phyloP scores from a whole-genome alignment of 1,140 invertebrate species.

The Hormaphis cornu region DNA sequence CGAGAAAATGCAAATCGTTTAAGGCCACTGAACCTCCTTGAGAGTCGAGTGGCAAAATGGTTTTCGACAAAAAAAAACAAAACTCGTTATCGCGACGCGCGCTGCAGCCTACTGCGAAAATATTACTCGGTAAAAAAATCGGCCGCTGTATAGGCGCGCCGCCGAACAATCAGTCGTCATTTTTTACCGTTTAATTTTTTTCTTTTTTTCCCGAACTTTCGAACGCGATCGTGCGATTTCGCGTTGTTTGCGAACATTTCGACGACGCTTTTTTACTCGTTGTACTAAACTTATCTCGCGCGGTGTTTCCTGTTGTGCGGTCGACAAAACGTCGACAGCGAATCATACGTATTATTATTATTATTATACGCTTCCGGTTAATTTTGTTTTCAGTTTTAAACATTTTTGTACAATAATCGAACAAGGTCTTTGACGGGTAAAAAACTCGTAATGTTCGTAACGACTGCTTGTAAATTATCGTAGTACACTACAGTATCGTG shows the following conservation, averaged over 20 bases:
- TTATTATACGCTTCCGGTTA: neutral
- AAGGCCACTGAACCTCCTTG: slow-evolving; percentile 10
- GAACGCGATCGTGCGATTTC: too few relatives aligned
- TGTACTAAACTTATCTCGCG: neutral
- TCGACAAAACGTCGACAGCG: too few relatives aligned
- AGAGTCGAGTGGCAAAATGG: neutral
- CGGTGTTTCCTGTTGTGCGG: neutral
- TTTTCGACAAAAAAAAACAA: neutral
- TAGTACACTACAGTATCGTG: too few relatives aligned
- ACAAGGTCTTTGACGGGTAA: neutral
- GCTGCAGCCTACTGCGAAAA: too few relatives aligned
- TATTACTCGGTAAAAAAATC: too few relatives aligned
- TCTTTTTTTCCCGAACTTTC: too few relatives aligned
- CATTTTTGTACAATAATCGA: neutral
- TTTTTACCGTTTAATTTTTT: too few relatives aligned
- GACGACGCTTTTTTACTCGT: neutral
- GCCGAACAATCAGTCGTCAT: too few relatives aligned
- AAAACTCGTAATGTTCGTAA: neutral
- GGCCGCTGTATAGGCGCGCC: too few relatives aligned
- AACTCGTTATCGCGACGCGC: too few relatives aligned
- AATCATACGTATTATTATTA: too few relatives aligned
- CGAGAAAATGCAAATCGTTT: slow-evolving; percentile 2
- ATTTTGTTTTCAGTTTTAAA: neutral
- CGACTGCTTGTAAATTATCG: slow-evolving; percentile 2
- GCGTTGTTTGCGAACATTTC: neutral